Evolutionary conservation across 1,140 invertebrate genomes (phyloP).

Genomic region (Drosophila tristis): DNA sequence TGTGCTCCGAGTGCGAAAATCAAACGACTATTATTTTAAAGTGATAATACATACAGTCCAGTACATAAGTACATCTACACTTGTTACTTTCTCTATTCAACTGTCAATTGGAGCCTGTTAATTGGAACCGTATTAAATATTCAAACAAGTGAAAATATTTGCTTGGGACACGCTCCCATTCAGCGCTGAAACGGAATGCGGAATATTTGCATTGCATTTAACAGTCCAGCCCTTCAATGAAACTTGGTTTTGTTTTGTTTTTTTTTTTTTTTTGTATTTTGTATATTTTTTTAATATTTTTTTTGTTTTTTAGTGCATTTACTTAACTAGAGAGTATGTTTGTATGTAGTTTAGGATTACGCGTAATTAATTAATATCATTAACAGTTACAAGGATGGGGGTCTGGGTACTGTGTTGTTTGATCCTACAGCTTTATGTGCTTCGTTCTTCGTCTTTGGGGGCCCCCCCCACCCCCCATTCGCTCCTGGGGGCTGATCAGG

Average conservation of each 20-base stretch:
- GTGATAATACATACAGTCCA: too few species aligned
- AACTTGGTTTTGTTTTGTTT: background rate
- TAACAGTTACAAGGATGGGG: constrained; percentile 56
- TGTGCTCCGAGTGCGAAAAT: too few species aligned
- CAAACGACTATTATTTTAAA: too few species aligned
- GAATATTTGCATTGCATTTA: background rate
- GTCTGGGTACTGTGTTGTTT: constrained; percentile 24
- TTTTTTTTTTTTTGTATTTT: too few species aligned
- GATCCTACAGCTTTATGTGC: constrained; percentile 40
- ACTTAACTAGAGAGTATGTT: constrained; percentile 72
- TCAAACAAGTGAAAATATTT: too few species aligned
- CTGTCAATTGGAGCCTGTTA: too few species aligned
- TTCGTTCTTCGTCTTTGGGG: constrained; percentile 14
- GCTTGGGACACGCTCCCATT: too few species aligned
- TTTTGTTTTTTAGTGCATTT: constrained; percentile 67
- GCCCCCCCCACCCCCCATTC: constrained; percentile 10
- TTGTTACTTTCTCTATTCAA: too few species aligned
- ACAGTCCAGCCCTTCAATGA: background rate
- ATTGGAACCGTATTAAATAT: too few species aligned
- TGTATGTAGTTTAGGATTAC: constrained; percentile 63
- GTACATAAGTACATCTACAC: too few species aligned
- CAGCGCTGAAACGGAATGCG: too few species aligned
- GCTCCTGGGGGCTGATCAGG: background rate
- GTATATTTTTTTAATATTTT: constrained; percentile 15
- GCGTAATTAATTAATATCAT: constrained; percentile 76